A percentile compares a stretch with the other conserved stretches of the same genome.
These are phyloP conservation scores for Notothenia coriiceps DNA, from an alignment of 2,113 vertebrate genomes.

Conservation along the genomic window DNA sequence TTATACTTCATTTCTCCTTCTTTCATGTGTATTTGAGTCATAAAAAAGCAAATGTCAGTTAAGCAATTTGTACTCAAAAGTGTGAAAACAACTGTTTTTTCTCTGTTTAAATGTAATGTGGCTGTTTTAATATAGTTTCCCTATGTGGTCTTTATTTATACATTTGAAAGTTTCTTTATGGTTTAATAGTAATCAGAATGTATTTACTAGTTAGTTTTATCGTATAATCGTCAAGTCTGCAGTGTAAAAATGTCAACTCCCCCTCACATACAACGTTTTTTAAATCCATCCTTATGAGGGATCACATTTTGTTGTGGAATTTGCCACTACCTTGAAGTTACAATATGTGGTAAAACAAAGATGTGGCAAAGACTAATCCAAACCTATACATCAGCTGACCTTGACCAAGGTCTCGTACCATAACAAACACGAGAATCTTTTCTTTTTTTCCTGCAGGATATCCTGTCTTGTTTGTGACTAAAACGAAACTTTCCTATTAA, in stretches of 20 bases:
- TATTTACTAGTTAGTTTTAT: not conserved
- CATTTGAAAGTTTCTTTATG: not conserved
- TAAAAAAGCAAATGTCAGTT: constrained; percentile 63
- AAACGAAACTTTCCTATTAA: not conserved
- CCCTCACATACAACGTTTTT: too few relatives aligned
- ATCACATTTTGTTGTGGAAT: not conserved
- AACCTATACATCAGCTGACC: constrained; percentile 5
- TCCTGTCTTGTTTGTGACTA: not conserved
- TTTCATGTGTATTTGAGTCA: constrained; percentile 63
- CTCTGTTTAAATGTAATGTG: constrained; percentile 65
- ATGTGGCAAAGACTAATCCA: constrained; percentile 4
- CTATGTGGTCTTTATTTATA: constrained; percentile 53
- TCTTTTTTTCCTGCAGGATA: not conserved
- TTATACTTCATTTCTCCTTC: constrained; percentile 48
- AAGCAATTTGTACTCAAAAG: constrained; percentile 68
- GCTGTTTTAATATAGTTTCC: constrained; percentile 58
- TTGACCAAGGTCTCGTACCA: not conserved
- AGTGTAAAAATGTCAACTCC: not conserved
- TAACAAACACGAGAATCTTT: not conserved
- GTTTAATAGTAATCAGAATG: not conserved
- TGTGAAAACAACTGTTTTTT: constrained; percentile 47
- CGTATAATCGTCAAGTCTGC: not conserved
- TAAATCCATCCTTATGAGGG: not conserved
- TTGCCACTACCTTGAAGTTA: not conserved
- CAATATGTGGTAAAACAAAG: not conserved